These are phyloP conservation scores for Rhinophrynus dorsalis DNA, from an alignment of 2,797 vertebrate genomes.

Conservation along the genomic window DNA sequence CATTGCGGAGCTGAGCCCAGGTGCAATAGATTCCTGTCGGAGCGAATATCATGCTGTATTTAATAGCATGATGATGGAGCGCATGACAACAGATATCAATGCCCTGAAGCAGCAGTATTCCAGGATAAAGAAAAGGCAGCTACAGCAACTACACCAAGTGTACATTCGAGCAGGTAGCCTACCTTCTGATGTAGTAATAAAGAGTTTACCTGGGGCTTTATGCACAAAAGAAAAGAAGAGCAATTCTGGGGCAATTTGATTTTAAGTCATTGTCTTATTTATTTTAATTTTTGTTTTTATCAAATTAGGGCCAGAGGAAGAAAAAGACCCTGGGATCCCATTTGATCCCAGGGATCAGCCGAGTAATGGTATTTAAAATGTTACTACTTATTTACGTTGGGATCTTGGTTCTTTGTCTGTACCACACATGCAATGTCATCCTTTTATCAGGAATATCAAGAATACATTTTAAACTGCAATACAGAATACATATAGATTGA, in stretches of 20 bases:
- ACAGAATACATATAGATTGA: no score
- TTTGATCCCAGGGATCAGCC: conserved; percentile 69
- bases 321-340: conserved; percentile 70
- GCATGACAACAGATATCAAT: conserved; percentile 95
- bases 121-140: conserved; percentile 90
- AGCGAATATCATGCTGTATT: conserved; percentile 91
- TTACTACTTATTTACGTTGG: conserved; percentile 47
- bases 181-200: no score
- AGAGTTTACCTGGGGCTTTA: no score
- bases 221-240: no score
- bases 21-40: conserved; percentile 84
- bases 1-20: conserved; percentile 92
- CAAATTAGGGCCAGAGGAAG: conserved; percentile 74
- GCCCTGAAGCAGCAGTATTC: conserved; percentile 92
- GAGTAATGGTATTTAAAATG: conserved; percentile 65
- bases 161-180: conserved; percentile 89
- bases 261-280: no score
- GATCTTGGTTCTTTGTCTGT: conserved; percentile 46
- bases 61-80: conserved; percentile 98
- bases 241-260: no score
- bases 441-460: conserved; percentile 60
- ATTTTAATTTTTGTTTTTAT: conserved; percentile 54
- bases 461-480: no score
- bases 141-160: conserved; percentile 87
- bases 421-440: conserved; percentile 54